These are phyloP conservation scores for Lathronympha strigana DNA, from an alignment of 2,888 invertebrate species.

Conservation along the genomic window DNA sequence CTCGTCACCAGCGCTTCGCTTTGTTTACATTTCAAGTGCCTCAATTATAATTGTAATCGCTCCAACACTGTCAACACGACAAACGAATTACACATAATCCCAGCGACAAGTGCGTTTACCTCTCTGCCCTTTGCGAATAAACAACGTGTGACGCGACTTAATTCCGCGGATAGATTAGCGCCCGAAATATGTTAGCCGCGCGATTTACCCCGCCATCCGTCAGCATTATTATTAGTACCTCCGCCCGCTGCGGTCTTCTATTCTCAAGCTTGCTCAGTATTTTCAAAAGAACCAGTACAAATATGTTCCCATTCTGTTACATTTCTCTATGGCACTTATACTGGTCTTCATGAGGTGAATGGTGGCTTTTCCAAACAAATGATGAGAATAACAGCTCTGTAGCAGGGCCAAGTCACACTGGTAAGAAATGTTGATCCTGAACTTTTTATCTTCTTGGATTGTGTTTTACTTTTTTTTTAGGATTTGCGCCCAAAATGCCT, in stretches of 20 bases:
- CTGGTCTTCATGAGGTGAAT: background rate
- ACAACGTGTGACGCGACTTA: slow-evolving; percentile 48
- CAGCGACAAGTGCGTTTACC: slow-evolving; percentile 42
- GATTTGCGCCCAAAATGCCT: background rate
- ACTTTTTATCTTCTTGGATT: slow-evolving; percentile 9
- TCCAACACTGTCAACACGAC: background rate
- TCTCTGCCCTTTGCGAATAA: slow-evolving; percentile 42
- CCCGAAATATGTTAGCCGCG: slow-evolving; percentile 56
- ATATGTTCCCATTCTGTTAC: background rate
- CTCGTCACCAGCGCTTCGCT: background rate
- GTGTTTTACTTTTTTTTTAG: background rate
- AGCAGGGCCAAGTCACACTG: slow-evolving; percentile 29
- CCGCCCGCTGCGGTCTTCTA: slow-evolving; percentile 38
- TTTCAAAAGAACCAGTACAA: background rate
- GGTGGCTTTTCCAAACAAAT: background rate
- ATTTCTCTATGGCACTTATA: background rate
- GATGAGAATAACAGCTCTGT: background rate
- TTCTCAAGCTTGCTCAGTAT: background rate
- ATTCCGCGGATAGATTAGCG: slow-evolving; percentile 55
- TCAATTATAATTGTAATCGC: slow-evolving; percentile 16
- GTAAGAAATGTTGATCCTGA: slow-evolving; percentile 10
- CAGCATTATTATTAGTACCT: slow-evolving; percentile 54
- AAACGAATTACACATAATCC: slow-evolving; percentile 22
- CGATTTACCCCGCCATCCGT: slow-evolving; percentile 67
- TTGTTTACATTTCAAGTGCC: background rate